Percentiles rank a stretch among this genome's conserved stretches.
Evolutionary conservation across 1,140 invertebrate species (phyloP).

Genomic region (Temnothorax nylanderi): DNA sequence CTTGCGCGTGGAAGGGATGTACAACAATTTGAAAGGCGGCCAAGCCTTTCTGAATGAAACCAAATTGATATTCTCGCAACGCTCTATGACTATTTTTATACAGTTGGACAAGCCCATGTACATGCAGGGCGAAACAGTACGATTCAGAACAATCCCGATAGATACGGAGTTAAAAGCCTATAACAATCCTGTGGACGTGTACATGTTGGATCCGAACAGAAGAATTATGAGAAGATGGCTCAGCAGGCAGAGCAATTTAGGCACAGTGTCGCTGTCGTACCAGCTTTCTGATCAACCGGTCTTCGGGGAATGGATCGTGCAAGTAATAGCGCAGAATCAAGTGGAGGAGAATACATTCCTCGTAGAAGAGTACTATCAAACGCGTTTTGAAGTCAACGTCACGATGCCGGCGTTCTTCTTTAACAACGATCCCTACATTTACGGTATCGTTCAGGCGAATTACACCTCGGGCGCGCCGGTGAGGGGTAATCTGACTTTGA

Average conservation of each 20-base stretch:
- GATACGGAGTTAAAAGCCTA: slow-evolving; percentile 95
- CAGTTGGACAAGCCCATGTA: slow-evolving; percentile 98
- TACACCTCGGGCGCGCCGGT: slow-evolving; percentile 95
- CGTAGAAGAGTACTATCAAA: slow-evolving; percentile 98
- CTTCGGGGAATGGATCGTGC: slow-evolving; percentile 96
- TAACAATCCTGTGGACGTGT: slow-evolving; percentile 95
- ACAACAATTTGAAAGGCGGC: slow-evolving; percentile 93
- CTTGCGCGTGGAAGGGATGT: slow-evolving; percentile 95
- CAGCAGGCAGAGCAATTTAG: slow-evolving; percentile 95
- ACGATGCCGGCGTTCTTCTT: slow-evolving; percentile 98
- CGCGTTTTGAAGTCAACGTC: slow-evolving; percentile 96
- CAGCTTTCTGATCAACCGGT: slow-evolving; percentile 96
- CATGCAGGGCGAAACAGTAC: slow-evolving; percentile 95
- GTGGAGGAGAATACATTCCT: slow-evolving; percentile 94
- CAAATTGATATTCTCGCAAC: slow-evolving; percentile 91
- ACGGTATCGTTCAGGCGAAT: slow-evolving; percentile 96
- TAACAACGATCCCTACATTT: slow-evolving; percentile 92
- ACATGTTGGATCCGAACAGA: slow-evolving; percentile 94
- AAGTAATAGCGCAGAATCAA: slow-evolving; percentile 95
- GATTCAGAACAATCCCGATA: slow-evolving; percentile 95
- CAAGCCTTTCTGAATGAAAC: slow-evolving; percentile 95
- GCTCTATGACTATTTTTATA: slow-evolving; percentile 98
- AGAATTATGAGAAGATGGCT: slow-evolving; percentile 96
- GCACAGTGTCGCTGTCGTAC: slow-evolving; percentile 96
- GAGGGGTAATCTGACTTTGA: slow-evolving; percentile 93